These are phyloP conservation scores for Drosophila nasuta DNA, from an alignment of 1,140 invertebrate species.

Conservation along the genomic window DNA sequence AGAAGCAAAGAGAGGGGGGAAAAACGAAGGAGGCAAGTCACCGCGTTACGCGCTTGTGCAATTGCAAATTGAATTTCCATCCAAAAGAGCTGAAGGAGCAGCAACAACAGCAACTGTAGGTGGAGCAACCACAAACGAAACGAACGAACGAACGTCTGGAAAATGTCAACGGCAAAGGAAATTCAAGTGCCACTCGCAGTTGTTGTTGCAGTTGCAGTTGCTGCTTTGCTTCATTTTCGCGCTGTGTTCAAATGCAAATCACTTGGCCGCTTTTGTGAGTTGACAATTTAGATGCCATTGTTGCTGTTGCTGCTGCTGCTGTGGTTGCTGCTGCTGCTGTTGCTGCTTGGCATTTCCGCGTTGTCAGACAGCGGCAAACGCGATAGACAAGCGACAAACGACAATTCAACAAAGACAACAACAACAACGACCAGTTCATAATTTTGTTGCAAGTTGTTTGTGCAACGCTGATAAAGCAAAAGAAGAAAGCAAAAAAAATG, in stretches of 20 bases:
- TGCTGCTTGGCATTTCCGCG: conserved; percentile 69
- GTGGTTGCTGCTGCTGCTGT: conserved; percentile 38
- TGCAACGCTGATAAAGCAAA: conserved; percentile 22
- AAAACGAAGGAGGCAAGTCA: conserved; percentile 14
- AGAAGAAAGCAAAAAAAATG: conserved; percentile 6
- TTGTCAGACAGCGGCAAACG: conserved; percentile 66
- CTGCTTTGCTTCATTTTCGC: conserved; percentile 73
- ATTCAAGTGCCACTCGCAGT: conserved; percentile 65
- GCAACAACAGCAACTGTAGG: background rate
- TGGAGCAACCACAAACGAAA: background rate
- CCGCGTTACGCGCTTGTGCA: conserved; percentile 78
- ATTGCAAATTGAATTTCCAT: conserved; percentile 82
- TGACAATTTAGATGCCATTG: conserved; percentile 80
- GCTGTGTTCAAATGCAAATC: conserved; percentile 80
- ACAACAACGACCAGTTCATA: conserved; percentile 38
- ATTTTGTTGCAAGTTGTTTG: conserved; percentile 41
- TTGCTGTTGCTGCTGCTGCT: conserved; percentile 58
- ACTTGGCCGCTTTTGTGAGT: conserved; percentile 80
- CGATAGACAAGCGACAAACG: conserved; percentile 55
- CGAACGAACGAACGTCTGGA: conserved; percentile 60
- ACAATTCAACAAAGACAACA: conserved; percentile 8
- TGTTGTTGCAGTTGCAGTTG: conserved; percentile 26
- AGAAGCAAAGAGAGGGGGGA: background rate
- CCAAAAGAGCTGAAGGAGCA: conserved; percentile 37
- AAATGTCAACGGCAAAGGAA: conserved; percentile 76